phyloP scores from a whole-genome alignment of 2,888 invertebrate species.

The Heliconius erato region DNA sequence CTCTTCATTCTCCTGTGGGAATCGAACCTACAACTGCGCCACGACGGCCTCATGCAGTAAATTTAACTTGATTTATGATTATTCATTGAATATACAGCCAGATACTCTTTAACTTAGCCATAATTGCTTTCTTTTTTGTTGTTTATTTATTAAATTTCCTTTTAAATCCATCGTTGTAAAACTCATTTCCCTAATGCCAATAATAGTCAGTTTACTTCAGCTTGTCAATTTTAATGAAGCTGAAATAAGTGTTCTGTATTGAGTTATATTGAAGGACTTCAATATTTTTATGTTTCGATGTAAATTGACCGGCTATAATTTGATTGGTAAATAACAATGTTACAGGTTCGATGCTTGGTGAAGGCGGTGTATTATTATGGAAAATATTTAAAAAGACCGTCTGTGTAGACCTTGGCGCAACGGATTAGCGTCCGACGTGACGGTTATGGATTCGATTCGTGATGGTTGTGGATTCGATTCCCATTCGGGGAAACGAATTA shows the following conservation, averaged over 20 bases:
- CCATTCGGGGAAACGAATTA: too few species aligned
- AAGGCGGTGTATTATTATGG: not conserved
- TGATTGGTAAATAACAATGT: not conserved
- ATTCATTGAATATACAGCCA: not conserved
- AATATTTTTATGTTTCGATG: slow-evolving; percentile 5
- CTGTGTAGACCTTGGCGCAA: not conserved
- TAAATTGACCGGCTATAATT: not conserved
- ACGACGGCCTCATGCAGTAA: too few species aligned
- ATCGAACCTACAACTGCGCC: too few species aligned
- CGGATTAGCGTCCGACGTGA: not conserved
- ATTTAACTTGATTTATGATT: not conserved
- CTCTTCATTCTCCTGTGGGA: too few species aligned
- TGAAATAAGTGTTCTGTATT: slow-evolving; percentile 10
- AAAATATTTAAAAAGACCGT: not conserved
- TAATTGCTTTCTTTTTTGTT: not conserved
- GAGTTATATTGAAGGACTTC: slow-evolving; percentile 1
- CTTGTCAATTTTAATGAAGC: slow-evolving; percentile 31
- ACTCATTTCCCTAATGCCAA: slow-evolving; percentile 30
- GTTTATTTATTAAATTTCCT: not conserved
- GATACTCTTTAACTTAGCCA: not conserved
- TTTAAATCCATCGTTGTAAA: not conserved
- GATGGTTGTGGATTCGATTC: not conserved
- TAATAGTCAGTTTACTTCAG: slow-evolving; percentile 27
- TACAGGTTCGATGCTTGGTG: not conserved
- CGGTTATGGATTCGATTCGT: not conserved